A percentile compares a stretch with the other conserved stretches of the same genome.
Evolutionary conservation across 1,140 invertebrate genomes (phyloP).

Genomic region (Drosophila rhopaloa): DNA sequence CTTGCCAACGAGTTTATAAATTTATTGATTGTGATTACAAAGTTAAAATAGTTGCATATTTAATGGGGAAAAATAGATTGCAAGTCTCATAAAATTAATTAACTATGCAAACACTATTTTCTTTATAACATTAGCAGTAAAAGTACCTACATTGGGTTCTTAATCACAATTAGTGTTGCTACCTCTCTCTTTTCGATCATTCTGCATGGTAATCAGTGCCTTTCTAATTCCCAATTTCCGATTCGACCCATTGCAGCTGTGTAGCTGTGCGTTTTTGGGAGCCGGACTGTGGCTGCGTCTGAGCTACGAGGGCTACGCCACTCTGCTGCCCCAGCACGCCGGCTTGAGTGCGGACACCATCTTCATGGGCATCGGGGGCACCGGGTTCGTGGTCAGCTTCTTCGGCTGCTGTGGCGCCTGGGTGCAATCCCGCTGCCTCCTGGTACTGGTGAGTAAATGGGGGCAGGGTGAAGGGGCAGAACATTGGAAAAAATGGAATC

Average conservation of each 20-base stretch:
- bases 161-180: background rate
- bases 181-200: background rate
- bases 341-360: slow-evolving; percentile 89
- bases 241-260: slow-evolving; percentile 86
- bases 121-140: too few species aligned
- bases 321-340: slow-evolving; percentile 89
- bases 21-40: too few species aligned
- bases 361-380: slow-evolving; percentile 88
- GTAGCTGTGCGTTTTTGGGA: slow-evolving; percentile 90
- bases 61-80: too few species aligned
- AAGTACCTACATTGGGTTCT: background rate
- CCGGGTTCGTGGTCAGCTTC: slow-evolving; percentile 90
- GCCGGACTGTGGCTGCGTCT: slow-evolving; percentile 90
- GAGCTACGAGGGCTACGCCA: slow-evolving; percentile 89
- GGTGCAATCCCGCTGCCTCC: slow-evolving; percentile 91
- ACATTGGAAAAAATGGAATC: background rate
- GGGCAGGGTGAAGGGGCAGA: background rate
- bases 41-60: too few species aligned
- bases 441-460: slow-evolving; percentile 88
- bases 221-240: slow-evolving; percentile 7
- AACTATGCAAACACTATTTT: too few species aligned
- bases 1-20: too few species aligned
- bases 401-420: slow-evolving; percentile 93
- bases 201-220: slow-evolving; percentile 1
- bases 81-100: too few species aligned